These are phyloP conservation scores for Vulpes ferrilata DNA, from an alignment of 2,113 vertebrate genomes.

Conservation along the genomic window DNA sequence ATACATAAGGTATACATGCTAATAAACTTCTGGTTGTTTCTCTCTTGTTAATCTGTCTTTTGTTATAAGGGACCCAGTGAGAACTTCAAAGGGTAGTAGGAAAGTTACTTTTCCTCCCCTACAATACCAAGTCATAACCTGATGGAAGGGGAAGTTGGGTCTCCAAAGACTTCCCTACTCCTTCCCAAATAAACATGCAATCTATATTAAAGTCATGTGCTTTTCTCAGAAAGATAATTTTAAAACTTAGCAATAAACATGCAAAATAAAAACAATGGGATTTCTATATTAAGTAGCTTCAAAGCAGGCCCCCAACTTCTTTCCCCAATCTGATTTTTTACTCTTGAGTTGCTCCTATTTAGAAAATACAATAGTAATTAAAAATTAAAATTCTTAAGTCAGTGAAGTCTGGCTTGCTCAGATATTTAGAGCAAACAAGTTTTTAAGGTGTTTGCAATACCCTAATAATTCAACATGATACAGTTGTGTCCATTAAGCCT, in stretches of 20 bases:
- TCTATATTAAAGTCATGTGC: not conserved
- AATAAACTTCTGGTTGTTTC: not conserved
- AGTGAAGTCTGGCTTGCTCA: not conserved
- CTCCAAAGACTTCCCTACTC: not conserved
- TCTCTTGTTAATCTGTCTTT: not conserved
- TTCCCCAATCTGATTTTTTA: not conserved
- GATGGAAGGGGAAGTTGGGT: not conserved
- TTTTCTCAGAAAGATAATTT: constrained; percentile 29
- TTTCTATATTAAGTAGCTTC: constrained; percentile 21
- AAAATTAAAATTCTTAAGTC: constrained; percentile 26
- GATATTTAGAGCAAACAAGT: constrained; percentile 23
- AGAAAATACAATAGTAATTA: not conserved
- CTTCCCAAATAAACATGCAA: not conserved
- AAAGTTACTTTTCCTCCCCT: not conserved
- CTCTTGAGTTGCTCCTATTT: not conserved
- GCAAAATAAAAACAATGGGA: not conserved
- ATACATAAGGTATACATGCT: not conserved
- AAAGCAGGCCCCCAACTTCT: not conserved
- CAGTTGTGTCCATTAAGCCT: constrained; percentile 24
- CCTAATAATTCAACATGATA: not conserved
- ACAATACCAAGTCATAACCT: not conserved
- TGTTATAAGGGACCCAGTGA: not conserved
- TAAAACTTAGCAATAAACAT: not conserved
- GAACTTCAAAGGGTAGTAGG: not conserved
- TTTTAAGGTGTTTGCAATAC: constrained; percentile 43